Base-by-base conservation (phyloP, 30 jellyfish, hydroid and myxozoan species). In the Cassiopea xamachana region DNA sequence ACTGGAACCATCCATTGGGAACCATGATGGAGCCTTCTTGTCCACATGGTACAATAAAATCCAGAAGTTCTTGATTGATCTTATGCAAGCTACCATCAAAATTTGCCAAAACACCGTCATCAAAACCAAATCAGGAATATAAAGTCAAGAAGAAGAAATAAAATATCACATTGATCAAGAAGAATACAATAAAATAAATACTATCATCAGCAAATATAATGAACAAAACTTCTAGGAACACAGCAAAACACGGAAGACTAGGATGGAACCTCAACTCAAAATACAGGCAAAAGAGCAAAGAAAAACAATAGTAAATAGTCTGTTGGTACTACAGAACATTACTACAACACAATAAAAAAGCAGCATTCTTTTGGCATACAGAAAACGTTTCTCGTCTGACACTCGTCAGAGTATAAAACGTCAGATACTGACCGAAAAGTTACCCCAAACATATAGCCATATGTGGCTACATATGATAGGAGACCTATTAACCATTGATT, bases 1-100 rank as follows among this genome's bases (percentile, higher is more conserved):
- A 44, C 8, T 75, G 19, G 84, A 75, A 8, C 84, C 84, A 7
- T 75, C 84, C n/a, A 9, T 75, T 48, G 84, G 84, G n/a, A 75
- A 75, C 67, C 84, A 75, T 67, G 69, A 75, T 67, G 84, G 46
- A 45, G 44, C 60, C 60, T 75, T 75, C 27, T 27, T 75, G 86
- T 17, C 18, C 19, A 46, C 49, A 0, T 77, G 86, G 86, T 46
- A 77, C 2, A 19, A 77, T 7, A 77, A 77, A 55, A 46, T 77
- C 43, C 18, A 77, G 18, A 14, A 48, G 43, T 55, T 46, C 72
- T 77, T 73, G 0, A 5, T 77, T 17, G 86, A 77, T 12, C 73
- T 77, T 17, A 77, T 77, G 86, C 8, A 13, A 18, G 86, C 46
- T 1, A 77, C 73, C 48, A 61, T 48, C 45, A 77, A 77, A 55